These are phyloP conservation scores for Muntiacus reevesi DNA, from an alignment of 2,113 vertebrate species.

Conservation along the genomic window DNA sequence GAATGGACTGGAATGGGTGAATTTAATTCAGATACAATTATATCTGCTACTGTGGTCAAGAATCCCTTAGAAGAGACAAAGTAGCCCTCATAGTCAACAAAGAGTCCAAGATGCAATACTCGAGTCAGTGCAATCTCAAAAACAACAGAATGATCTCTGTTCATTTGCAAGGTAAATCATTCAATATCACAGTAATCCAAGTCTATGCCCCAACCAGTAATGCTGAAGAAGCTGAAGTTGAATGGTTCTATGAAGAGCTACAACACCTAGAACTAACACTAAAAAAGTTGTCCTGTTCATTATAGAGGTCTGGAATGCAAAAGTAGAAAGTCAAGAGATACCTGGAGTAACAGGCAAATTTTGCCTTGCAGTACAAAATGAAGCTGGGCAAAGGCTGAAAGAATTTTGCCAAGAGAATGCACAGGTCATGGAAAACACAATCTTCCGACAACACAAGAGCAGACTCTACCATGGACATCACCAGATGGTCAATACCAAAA, in stretches of 20 bases:
- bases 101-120: neutral
- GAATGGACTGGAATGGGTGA: neutral
- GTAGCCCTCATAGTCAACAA: neutral
- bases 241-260: rapidly evolving
- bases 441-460: neutral
- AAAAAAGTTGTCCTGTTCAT: neutral
- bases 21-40: neutral
- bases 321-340: neutral
- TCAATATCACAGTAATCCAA: neutral
- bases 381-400: neutral
- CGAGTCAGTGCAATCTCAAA: neutral
- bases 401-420: neutral
- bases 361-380: neutral
- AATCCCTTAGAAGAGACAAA: neutral
- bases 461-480: neutral
- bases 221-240: neutral
- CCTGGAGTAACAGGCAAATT: neutral
- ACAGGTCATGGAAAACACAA: neutral
- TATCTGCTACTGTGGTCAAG: neutral
- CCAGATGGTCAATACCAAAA: neutral
- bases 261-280: neutral
- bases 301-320: neutral
- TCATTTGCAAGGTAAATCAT: neutral
- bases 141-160: neutral
- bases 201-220: neutral